Conservation (phyloP, 2,113 vertebrate genomes). For the Sclerurus mexicanus region DNA sequence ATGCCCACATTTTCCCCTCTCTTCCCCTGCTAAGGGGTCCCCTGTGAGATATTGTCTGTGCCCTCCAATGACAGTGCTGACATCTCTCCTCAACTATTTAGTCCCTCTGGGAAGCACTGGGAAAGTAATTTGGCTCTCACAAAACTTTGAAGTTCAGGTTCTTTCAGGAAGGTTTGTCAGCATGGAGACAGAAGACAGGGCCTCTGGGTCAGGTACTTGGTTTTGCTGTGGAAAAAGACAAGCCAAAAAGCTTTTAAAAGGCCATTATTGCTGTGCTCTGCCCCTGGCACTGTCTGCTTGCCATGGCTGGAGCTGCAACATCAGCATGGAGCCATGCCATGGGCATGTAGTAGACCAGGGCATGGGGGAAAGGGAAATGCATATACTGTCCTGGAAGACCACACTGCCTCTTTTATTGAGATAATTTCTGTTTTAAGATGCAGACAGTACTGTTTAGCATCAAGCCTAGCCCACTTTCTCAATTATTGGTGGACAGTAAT, state of each 20-base stretch:
- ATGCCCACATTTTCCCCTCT: neutral
- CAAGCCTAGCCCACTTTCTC: neutral
- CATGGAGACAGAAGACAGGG: rapidly evolving
- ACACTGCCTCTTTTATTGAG: neutral
- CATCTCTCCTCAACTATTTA: neutral
- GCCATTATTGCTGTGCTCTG: neutral
- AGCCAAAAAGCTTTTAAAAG: neutral
- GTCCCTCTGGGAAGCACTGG: neutral
- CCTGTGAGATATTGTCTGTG: constrained; percentile 21
- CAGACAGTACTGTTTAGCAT: neutral
- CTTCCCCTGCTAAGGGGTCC: constrained; percentile 23
- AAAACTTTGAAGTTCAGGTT: constrained; percentile 35
- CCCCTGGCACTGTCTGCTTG: rapidly evolving
- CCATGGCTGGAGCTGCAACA: neutral
- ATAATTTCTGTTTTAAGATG: neutral
- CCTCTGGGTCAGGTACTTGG: neutral
- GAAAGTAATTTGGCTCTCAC: constrained; percentile 13
- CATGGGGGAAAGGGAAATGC: neutral
- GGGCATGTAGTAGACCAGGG: neutral
- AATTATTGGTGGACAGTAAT: neutral
- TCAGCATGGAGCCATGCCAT: rapidly evolving
- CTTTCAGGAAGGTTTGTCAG: constrained; percentile 4
- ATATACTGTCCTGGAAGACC: neutral
- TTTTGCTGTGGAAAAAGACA: neutral
- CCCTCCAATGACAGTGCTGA: constrained; percentile 26